Base-by-base conservation (phyloP, 2,113 vertebrate genomes). In the Rhinopomastus cyanomelas region DNA sequence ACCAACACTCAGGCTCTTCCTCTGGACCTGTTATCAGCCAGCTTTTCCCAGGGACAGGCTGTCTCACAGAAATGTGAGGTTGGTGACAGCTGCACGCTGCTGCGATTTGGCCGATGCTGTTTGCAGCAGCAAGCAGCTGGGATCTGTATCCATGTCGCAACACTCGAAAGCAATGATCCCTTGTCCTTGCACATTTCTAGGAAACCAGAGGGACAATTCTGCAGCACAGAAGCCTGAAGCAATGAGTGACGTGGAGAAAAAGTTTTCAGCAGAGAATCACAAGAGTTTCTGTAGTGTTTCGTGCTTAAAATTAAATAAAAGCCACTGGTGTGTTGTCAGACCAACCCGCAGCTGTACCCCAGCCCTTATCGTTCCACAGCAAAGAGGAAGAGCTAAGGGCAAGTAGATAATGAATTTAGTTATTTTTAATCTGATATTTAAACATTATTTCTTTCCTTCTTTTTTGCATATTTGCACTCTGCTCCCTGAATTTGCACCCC, bases 31-130 rank as follows among this genome's bases (percentile, higher is more conserved):
- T n/a, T 73, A 56, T 15, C 87, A 87, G 18, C 19, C 32, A 42
- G 51, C 36, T 64, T 69, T 89, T 46, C 62, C 48, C 80, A 82
- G 68, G 81, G 67, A 62, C 91, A 87, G 57, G 36, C 52, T 82
- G 74, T 55, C 81, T 62, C 14, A 4, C 18, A 76, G 75, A 29
- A 62, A 26, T 1, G 5, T 66, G 16, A 26, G 64, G 49, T 8
- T 30, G 3, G 3, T 42, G 66, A n/a, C 59, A 59, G 78, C 29
- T 39, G 23, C 30, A 44, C 36, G 14, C 34, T 72, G 72, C 22
- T 27, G 23, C 0, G 3, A 79, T 9, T 39, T 72, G 62, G 30
- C 13, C 19, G 3, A 6, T 69, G 55, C 61, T 56, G 65, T 10
- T 30, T 20, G 42, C 44, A 61, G 49, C 30, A 59, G 27, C 8